Evolutionary conservation across 2,888 invertebrate genomes (phyloP).

Genomic region (Brassicogethes aeneus): DNA sequence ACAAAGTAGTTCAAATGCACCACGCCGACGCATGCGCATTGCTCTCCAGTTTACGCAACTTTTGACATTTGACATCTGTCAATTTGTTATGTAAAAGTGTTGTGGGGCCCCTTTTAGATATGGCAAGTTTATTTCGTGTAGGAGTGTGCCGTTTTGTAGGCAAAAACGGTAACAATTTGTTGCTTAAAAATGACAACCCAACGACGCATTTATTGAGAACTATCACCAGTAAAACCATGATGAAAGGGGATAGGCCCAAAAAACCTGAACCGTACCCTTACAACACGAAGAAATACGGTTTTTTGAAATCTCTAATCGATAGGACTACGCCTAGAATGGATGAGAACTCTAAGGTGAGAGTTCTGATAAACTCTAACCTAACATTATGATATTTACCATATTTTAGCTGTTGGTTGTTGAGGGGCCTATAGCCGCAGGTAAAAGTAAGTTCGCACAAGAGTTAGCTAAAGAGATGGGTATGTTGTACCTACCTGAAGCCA

Average conservation of each 20-base stretch:
- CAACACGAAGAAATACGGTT: constrained; percentile 50
- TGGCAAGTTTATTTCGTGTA: constrained; percentile 25
- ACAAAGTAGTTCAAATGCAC: no score
- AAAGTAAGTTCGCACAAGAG: constrained; percentile 68
- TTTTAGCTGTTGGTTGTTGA: constrained; percentile 78
- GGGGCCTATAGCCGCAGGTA: constrained; percentile 79
- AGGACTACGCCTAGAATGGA: constrained; percentile 57
- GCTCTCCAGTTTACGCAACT: neutral
- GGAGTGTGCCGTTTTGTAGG: constrained; percentile 14
- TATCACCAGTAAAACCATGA: constrained; percentile 50
- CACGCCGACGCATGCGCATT: constrained; percentile 28
- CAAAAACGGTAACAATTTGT: constrained; percentile 3
- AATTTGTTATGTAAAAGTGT: constrained; percentile 32
- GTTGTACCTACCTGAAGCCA: constrained; percentile 73
- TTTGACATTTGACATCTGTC: constrained; percentile 19
- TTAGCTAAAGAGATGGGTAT: constrained; percentile 83
- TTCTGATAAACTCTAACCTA: constrained; percentile 28
- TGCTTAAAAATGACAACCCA: constrained; percentile 14
- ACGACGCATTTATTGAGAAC: constrained; percentile 24
- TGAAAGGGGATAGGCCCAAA: constrained; percentile 44
- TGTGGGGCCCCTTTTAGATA: constrained; percentile 70
- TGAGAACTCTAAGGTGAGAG: constrained; percentile 61
- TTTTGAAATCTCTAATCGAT: constrained; percentile 47
- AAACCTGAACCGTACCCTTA: constrained; percentile 67
- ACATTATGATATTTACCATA: constrained; percentile 2